Percentiles rank a stretch among this genome's conserved stretches.
Conservation (phyloP, 2,888 invertebrate species). For the Phengaris alcon region DNA sequence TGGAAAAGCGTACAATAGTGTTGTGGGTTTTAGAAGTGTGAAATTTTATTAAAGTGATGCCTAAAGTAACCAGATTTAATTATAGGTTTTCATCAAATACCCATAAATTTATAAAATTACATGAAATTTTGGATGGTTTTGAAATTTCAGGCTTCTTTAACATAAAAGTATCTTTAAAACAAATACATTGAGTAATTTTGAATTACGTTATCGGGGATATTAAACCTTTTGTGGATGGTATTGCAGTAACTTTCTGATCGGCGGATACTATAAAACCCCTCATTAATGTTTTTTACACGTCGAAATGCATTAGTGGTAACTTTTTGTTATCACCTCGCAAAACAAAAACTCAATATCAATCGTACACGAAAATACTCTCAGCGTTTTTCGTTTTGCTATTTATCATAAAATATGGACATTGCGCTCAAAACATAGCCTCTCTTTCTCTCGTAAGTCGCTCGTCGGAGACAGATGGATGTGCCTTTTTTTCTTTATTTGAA, state of each 20-base stretch:
- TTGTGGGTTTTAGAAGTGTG: conserved; percentile 24
- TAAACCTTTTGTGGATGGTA: neutral
- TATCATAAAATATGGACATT: conserved; percentile 68
- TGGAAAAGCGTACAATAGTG: conserved; percentile 26
- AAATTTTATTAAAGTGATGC: conserved; percentile 12
- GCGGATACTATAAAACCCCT: conserved; percentile 4
- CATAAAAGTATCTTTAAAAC: neutral
- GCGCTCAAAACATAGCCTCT: conserved; percentile 53
- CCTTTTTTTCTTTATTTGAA: conserved; percentile 57
- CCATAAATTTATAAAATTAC: neutral
- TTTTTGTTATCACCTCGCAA: conserved; percentile 46
- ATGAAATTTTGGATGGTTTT: neutral
- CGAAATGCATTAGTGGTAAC: conserved; percentile 7
- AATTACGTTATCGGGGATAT: neutral
- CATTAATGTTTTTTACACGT: conserved; percentile 16
- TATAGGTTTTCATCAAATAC: neutral
- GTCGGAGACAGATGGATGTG: conserved; percentile 45
- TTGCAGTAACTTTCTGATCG: conserved; percentile 9
- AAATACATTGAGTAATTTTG: neutral
- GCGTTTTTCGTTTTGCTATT: conserved; percentile 61
- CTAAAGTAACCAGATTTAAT: neutral
- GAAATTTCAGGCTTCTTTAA: neutral
- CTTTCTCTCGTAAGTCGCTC: conserved; percentile 43
- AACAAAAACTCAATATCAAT: conserved; percentile 72
- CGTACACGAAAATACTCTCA: conserved; percentile 70